A percentile compares a stretch with the other conserved stretches of the same genome.
phyloP scores from a whole-genome alignment of 1,140 invertebrate species.

The Zophobas atratus region DNA sequence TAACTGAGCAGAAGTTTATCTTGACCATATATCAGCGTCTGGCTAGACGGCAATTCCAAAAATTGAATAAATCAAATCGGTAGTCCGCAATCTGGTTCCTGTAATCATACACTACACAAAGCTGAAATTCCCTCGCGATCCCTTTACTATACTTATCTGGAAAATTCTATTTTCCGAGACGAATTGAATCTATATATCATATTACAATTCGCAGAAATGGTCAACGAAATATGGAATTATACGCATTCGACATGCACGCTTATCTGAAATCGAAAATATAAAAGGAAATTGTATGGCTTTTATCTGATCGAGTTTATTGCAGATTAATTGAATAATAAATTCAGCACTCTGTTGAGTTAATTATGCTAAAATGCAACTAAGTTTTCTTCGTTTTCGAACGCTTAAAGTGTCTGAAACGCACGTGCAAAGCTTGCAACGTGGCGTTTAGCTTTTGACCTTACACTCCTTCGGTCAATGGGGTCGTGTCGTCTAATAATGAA shows the following conservation, averaged over 20 bases:
- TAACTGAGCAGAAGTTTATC: slow-evolving; percentile 50
- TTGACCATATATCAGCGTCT: slow-evolving; percentile 54
- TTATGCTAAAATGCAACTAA: not conserved
- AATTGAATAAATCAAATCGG: slow-evolving; percentile 58
- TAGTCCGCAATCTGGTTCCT: slow-evolving; percentile 41
- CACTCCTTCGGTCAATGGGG: slow-evolving; percentile 2
- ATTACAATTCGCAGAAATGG: slow-evolving; percentile 50
- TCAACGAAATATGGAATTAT: slow-evolving; percentile 48
- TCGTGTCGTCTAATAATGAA: slow-evolving; percentile 13
- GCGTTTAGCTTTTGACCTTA: slow-evolving; percentile 24
- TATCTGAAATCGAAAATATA: slow-evolving; percentile 44
- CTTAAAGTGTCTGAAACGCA: not conserved
- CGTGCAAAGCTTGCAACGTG: not conserved
- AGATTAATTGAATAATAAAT: slow-evolving; percentile 31
- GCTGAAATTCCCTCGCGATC: slow-evolving; percentile 43
- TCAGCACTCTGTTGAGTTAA: slow-evolving; percentile 1
- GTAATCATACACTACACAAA: slow-evolving; percentile 41
- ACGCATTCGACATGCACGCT: slow-evolving; percentile 43
- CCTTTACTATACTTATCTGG: slow-evolving; percentile 56
- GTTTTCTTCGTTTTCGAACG: not conserved
- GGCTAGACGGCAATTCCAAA: slow-evolving; percentile 55
- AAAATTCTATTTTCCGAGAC: slow-evolving; percentile 69
- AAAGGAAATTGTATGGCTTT: slow-evolving; percentile 38
- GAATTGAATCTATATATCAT: slow-evolving; percentile 67
- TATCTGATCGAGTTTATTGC: slow-evolving; percentile 39